Evolutionary conservation across 2,113 vertebrate species (phyloP).

Genomic region (Catharus fuscescens): DNA sequence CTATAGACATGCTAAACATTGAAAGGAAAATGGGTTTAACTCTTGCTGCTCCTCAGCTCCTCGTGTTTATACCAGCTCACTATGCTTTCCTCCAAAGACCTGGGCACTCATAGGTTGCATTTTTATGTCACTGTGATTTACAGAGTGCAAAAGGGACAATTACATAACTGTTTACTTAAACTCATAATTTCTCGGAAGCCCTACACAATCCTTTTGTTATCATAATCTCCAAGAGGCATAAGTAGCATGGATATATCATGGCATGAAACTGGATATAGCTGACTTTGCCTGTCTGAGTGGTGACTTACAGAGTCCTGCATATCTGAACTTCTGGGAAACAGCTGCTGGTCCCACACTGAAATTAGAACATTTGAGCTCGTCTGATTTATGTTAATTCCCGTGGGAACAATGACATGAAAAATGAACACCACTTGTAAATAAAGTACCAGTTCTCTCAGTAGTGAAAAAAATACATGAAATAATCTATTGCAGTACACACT

Average conservation of each 20-base stretch:
- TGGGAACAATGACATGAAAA: slow-evolving; percentile 76
- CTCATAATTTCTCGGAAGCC: slow-evolving; percentile 55
- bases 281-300: slow-evolving; percentile 70
- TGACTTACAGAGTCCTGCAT: slow-evolving; percentile 69
- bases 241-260: slow-evolving; percentile 58
- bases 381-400: slow-evolving; percentile 80
- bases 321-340: slow-evolving; percentile 80
- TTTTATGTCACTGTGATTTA: slow-evolving; percentile 66
- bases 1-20: not conserved
- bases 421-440: slow-evolving; percentile 76
- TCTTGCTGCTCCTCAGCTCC: not conserved
- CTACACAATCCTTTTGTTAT: slow-evolving; percentile 75
- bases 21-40: not conserved
- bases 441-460: slow-evolving; percentile 55
- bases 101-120: slow-evolving; percentile 37
- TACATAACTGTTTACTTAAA: slow-evolving; percentile 74
- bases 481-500: slow-evolving; percentile 31
- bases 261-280: slow-evolving; percentile 72
- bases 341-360: slow-evolving; percentile 78
- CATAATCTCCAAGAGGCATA: slow-evolving; percentile 50
- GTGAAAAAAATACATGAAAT: not conserved
- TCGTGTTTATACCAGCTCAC: slow-evolving; percentile 28
- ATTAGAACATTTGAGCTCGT: slow-evolving; percentile 75
- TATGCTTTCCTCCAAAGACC: slow-evolving; percentile 34
- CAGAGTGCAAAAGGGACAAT: slow-evolving; percentile 57